phyloP scores from a whole-genome alignment of 2,888 invertebrate genomes.

The Drosophila kokeensis region DNA sequence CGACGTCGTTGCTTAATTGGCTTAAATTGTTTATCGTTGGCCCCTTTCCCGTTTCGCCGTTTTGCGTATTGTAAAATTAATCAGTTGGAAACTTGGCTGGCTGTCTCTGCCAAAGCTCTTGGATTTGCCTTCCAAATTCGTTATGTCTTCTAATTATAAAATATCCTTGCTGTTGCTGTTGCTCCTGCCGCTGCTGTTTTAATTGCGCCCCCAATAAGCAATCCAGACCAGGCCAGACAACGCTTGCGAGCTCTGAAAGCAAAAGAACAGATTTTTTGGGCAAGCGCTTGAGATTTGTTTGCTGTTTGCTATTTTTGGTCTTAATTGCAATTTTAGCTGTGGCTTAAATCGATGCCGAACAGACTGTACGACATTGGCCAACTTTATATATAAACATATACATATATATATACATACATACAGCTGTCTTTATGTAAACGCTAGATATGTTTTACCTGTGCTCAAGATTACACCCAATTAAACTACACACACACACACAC shows the following conservation, averaged over 20 bases:
- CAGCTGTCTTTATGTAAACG: neutral
- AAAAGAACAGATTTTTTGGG: constrained; percentile 32
- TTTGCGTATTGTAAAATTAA: constrained; percentile 65
- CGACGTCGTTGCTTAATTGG: constrained; percentile 51
- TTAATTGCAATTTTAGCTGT: constrained; percentile 49
- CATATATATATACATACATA: neutral
- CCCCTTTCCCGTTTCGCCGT: constrained; percentile 19
- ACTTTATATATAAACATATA: neutral
- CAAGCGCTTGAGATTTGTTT: constrained; percentile 40
- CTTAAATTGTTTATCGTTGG: constrained; percentile 46
- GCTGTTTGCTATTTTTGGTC: constrained; percentile 55
- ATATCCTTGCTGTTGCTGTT: constrained; percentile 35
- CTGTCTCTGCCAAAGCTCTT: constrained; percentile 39
- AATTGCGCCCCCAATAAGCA: constrained; percentile 29
- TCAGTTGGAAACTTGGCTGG: constrained; percentile 69
- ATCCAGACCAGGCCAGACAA: constrained; percentile 19
- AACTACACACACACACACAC: constrained; percentile 14
- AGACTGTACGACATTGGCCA: constrained; percentile 11
- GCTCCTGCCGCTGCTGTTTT: constrained; percentile 20
- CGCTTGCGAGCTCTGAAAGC: constrained; percentile 56
- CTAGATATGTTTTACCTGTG: constrained; percentile 28
- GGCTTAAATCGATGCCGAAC: constrained; percentile 44
- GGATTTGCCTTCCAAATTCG: constrained; percentile 62
- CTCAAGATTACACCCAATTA: constrained; percentile 48
- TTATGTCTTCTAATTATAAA: constrained; percentile 71